A percentile compares a stretch with the other conserved stretches of the same genome.
phyloP scores from a whole-genome alignment of 2,113 vertebrate genomes.

The Tyrannus savana region DNA sequence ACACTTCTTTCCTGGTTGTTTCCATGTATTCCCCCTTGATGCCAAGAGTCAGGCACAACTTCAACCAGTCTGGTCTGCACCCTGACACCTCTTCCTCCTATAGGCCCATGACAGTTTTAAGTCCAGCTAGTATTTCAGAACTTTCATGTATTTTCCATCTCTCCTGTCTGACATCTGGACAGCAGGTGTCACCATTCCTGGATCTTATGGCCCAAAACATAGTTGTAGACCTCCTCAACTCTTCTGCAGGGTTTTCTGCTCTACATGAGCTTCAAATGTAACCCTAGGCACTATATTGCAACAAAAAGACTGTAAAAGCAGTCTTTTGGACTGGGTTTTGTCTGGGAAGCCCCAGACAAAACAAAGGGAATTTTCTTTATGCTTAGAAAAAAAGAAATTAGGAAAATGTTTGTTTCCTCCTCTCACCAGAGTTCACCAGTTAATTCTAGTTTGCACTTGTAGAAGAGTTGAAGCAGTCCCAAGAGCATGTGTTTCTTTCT shows the following conservation, averaged over 20 bases:
- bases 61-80: background rate
- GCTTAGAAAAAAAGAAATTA: background rate
- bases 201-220: background rate
- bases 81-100: background rate
- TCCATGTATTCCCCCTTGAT: background rate
- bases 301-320: background rate
- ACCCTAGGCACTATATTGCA: background rate
- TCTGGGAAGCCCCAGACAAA: background rate
- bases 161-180: background rate
- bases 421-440: background rate
- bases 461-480: background rate
- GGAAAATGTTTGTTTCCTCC: background rate
- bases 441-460: background rate
- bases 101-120: background rate
- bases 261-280: background rate
- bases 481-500: background rate
- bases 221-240: background rate
- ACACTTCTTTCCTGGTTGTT: background rate
- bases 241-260: background rate
- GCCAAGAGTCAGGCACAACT: background rate
- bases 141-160: background rate
- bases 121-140: background rate
- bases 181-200: background rate
- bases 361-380: background rate
- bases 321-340: no score